phyloP scores from a whole-genome alignment of 2,888 invertebrate genomes.

The Laothoe populi region DNA sequence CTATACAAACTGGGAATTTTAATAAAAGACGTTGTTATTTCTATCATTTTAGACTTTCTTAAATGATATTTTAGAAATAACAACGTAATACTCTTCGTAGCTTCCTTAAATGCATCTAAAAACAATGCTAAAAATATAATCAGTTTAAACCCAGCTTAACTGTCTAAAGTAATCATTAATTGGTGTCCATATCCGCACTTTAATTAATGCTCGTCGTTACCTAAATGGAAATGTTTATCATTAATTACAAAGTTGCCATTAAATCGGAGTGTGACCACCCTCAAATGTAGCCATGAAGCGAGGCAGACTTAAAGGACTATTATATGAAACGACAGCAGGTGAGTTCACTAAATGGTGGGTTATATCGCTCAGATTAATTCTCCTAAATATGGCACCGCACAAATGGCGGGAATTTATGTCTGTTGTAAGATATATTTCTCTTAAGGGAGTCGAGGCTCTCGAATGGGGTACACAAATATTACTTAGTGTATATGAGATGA shows the following conservation, averaged over 20 bases:
- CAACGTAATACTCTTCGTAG: neutral
- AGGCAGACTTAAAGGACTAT: constrained; percentile 59
- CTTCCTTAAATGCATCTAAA: neutral
- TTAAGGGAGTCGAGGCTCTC: neutral
- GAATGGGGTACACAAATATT: constrained; percentile 1
- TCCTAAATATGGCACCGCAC: constrained; percentile 54
- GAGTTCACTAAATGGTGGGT: constrained; percentile 64
- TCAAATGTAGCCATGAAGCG: constrained; percentile 52
- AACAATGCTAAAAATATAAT: neutral
- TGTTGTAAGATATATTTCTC: constrained; percentile 30
- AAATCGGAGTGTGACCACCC: constrained; percentile 38
- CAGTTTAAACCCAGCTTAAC: neutral
- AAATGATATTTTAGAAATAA: no score
- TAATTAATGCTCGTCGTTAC: constrained; percentile 32
- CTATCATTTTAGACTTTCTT: no score
- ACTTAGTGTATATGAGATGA: constrained; percentile 7
- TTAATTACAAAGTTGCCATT: constrained; percentile 53
- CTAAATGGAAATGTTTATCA: constrained; percentile 40
- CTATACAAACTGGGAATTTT: no score
- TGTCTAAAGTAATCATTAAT: neutral
- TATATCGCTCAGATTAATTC: constrained; percentile 66
- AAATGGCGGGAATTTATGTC: constrained; percentile 51
- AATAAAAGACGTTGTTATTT: no score
- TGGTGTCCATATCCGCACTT: constrained; percentile 22
- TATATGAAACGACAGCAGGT: constrained; percentile 66